phyloP scores from a whole-genome alignment of 2,113 vertebrate genomes.

The Prunella himalayana region DNA sequence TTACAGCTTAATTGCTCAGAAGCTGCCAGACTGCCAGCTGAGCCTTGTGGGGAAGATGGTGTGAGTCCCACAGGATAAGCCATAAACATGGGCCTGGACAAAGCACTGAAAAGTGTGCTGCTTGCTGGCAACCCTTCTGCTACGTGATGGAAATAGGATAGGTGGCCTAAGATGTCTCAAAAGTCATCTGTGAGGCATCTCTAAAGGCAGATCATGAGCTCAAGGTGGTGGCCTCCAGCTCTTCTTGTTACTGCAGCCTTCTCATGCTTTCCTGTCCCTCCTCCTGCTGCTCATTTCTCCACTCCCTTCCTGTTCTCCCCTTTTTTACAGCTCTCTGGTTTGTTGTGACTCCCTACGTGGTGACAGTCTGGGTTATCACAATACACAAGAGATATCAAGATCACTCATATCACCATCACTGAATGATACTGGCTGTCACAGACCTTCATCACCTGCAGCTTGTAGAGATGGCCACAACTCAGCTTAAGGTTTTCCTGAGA shows the following conservation, averaged over 20 bases:
- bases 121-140: not conserved
- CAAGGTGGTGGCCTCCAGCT: not conserved
- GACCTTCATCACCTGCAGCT: not conserved
- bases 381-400: not conserved
- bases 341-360: not conserved
- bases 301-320: not conserved
- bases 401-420: not conserved
- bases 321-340: not conserved
- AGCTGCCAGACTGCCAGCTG: not conserved
- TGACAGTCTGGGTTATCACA: not conserved
- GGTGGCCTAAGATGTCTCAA: not conserved
- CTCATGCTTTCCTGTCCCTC: not conserved
- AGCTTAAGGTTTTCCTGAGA: not conserved
- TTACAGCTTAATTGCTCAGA: not conserved
- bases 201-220: not conserved
- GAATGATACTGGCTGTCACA: accelerated
- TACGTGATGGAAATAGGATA: not conserved
- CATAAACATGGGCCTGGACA: not conserved
- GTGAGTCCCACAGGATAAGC: not conserved
- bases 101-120: not conserved
- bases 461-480: not conserved
- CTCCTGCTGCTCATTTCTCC: not conserved
- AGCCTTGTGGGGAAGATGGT: not conserved
- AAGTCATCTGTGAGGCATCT: not conserved
- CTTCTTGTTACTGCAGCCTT: not conserved